Evolutionary conservation across 2,113 vertebrate species (phyloP).

Genomic region (Zosterops lateralis): DNA sequence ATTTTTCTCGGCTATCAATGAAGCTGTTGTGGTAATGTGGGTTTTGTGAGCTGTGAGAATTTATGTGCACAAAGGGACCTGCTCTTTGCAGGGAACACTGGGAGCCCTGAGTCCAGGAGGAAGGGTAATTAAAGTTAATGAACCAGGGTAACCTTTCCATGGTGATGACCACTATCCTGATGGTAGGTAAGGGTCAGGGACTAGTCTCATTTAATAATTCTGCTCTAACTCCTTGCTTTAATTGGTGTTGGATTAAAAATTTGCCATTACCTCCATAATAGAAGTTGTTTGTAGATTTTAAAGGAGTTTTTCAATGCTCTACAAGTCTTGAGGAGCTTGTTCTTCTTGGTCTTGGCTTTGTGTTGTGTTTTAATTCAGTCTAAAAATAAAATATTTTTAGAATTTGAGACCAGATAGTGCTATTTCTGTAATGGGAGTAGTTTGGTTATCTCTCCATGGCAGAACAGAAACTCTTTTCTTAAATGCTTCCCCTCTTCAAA

Average conservation of each 20-base stretch:
- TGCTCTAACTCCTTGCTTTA: background rate
- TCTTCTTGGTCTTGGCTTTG: constrained; percentile 11
- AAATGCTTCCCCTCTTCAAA: background rate
- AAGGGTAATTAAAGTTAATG: constrained; percentile 83
- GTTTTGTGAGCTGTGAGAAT: constrained; percentile 83
- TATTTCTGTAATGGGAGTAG: background rate
- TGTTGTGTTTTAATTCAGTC: background rate
- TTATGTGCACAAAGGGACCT: constrained; percentile 78
- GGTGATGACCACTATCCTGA: constrained; percentile 67
- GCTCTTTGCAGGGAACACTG: constrained; percentile 80
- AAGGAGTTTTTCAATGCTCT: constrained; percentile 21
- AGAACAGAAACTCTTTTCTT: background rate
- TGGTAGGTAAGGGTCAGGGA: constrained; percentile 72
- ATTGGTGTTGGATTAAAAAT: constrained; percentile 34
- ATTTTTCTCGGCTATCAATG: constrained; percentile 79
- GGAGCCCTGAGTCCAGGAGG: constrained; percentile 73
- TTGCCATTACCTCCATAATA: background rate
- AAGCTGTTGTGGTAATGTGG: constrained; percentile 81
- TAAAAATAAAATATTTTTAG: background rate
- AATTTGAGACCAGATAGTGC: constrained; percentile 3
- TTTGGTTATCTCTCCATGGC: background rate
- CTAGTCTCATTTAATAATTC: constrained; percentile 31
- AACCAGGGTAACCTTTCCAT: constrained; percentile 79
- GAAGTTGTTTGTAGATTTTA: background rate
- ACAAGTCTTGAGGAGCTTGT: background rate